Percentiles rank a stretch among this genome's conserved stretches.
Evolutionary conservation across 2,113 vertebrate species (phyloP).

Genomic region (human): GRCh38 chr2:54242001-54242500

Average conservation of each 20-base stretch:
- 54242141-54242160: background rate
- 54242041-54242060: constrained; percentile 4
- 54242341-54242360: background rate
- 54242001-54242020: too few relatives aligned
- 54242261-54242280: background rate
- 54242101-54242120: background rate
- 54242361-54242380: background rate
- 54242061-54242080: background rate
- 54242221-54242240: background rate
- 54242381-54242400: background rate
- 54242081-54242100: background rate
- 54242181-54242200: background rate
- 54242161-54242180: background rate
- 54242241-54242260: background rate
- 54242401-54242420: background rate
- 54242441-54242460: background rate
- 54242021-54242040: background rate
- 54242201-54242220: background rate
- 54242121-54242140: background rate
- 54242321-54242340: background rate
- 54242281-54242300: background rate
- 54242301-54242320: background rate
- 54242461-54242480: background rate
- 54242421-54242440: background rate
- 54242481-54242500: background rate